Base-by-base conservation (phyloP, 2,888 invertebrate genomes). In the Metopia argyrocephala region DNA sequence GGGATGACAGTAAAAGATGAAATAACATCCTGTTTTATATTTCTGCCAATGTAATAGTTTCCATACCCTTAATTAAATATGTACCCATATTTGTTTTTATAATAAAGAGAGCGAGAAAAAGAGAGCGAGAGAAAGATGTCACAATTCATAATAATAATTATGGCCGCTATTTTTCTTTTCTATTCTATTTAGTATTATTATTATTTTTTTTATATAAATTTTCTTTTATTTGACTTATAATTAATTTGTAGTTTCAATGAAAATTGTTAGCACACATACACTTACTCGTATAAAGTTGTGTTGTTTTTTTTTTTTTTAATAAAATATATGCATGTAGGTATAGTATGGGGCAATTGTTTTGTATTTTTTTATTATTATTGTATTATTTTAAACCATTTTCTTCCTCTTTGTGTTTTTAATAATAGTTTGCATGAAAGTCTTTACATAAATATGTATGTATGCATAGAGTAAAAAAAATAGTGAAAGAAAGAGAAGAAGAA, bases 371-470 rank as follows among this genome's bases (percentile, higher is more conserved):
- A 15, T 38, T 28, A n/a, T 28, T 27, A 20, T 28, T 28, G 31
- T 57, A 7, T 28, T 28, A 57, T 25, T 54, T 9, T 25, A 54
- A 52, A 52, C 21, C 25, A 25, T 23, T 23, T 54, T 50, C 7
- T 48, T 57, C 23, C 18, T 62, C 21, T 66, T 50, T 31, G 18
- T 31, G 56, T 74, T 65, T 28, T 57, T 50, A 65, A 50, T 65
- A 66, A 76, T 25, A 9, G 31, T 69, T 61, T 65, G 25, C 48
- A 64, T 61, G 61, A 12, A 62, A 61, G 31, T 52, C n/a, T 18
- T 15, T 38, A n/a, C n/a, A n/a, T n/a, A n/a, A n/a, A n/a, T n/a
- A n/a, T n/a, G n/a, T n/a, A n/a, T n/a, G n/a, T n/a, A 9, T 38
- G 38, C 4, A 15, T 38, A 38, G 38, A 12, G 18, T 28, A 18